Base-by-base conservation (phyloP, 2,888 invertebrate species). In the Xestia sexstrigata region DNA sequence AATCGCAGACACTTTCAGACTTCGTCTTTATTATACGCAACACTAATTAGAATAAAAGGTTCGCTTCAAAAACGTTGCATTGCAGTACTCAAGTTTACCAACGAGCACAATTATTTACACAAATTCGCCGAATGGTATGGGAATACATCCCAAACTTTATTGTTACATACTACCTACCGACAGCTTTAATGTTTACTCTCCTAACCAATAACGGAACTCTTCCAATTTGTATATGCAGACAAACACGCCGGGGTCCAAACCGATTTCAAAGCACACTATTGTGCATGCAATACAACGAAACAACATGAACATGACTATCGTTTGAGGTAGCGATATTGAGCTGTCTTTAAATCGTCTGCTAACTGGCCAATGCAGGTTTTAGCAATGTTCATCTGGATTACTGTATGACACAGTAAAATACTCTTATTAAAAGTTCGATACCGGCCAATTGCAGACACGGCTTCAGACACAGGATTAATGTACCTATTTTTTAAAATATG, bases 171-270 rank as follows among this genome's bases (percentile, higher is more conserved):
- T 52, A 26, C 52, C n/a, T 52, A 26, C 52, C 11, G 52, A 63
- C 45, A 58, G 35, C 45, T 73, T 73, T 55, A 26, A 52, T 73
- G 62, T 69, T 79, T 68, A 35, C n/a, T 20, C 13, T 13, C 39
- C 55, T 42, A 49, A 42, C 47, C 17, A 23, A 35, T 49, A 70
- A 13, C 42, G 30, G 20, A 58, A 60, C 55, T 52, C 47, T 58
- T 66, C 45, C 45, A 60, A 79, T 55, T 67, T 60, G 73, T 74
- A 30, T 30, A 60, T 70, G 17, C n/a, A 55, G 3, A 23, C 60
- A n/a, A 55, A 55, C 52, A 52, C 23, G 8, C 49, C 15, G 20
- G 9, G 2, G 49, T 49, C 23, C 23, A n/a, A 55, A 58, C 30
- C 20, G 17, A 68, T 35, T 49, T 42, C 47, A 49, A 49, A 42